phyloP scores from a whole-genome alignment of 2,113 vertebrate species.

The Xenopus borealis region DNA sequence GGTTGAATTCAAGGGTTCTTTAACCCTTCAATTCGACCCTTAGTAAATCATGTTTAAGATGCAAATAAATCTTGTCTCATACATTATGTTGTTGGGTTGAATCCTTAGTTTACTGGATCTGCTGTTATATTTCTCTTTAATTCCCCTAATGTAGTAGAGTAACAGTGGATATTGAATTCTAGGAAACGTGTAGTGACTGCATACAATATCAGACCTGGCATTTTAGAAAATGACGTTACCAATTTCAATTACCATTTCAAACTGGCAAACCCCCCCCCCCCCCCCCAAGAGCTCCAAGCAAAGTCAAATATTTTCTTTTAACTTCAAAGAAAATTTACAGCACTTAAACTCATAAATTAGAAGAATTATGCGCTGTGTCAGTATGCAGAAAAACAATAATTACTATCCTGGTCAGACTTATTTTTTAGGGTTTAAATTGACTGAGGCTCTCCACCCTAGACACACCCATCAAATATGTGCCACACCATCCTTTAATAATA shows the following conservation, averaged over 20 bases:
- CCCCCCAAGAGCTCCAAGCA: background rate
- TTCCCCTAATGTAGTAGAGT: too few relatives aligned
- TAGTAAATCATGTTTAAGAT: too few relatives aligned
- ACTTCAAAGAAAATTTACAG: constrained; percentile 23
- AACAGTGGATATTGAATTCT: too few relatives aligned
- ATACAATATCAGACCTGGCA: too few relatives aligned
- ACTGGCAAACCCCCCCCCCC: constrained; percentile 3
- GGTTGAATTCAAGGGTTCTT: too few relatives aligned
- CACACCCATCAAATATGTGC: constrained; percentile 20
- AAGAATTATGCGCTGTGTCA: background rate
- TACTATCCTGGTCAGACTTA: constrained; percentile 31
- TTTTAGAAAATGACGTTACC: background rate
- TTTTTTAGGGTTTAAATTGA: constrained; percentile 21
- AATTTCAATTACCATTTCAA: background rate
- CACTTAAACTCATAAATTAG: constrained; percentile 4
- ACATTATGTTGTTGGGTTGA: too few relatives aligned
- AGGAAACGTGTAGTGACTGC: too few relatives aligned
- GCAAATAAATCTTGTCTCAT: too few relatives aligned
- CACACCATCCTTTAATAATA: constrained; percentile 19
- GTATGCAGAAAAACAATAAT: constrained; percentile 19
- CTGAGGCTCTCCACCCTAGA: constrained; percentile 19
- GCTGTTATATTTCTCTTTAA: too few relatives aligned
- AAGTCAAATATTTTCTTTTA: constrained; percentile 23
- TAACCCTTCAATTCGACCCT: too few relatives aligned
- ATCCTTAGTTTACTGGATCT: too few relatives aligned